Conservation (phyloP, 1,140 invertebrate species). For the Drosophila virilis region DNA sequence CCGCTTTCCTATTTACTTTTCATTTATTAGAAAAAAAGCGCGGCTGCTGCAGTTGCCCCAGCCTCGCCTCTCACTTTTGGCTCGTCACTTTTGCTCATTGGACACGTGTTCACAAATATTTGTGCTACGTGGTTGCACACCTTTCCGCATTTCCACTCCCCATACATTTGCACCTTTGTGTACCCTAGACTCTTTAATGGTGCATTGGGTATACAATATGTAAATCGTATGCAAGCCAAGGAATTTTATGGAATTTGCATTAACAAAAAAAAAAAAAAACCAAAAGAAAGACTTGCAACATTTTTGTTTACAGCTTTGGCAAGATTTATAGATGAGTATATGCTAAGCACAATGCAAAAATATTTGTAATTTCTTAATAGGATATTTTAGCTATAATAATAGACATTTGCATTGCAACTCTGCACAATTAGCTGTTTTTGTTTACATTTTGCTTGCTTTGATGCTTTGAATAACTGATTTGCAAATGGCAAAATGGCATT, state of each 20-base stretch:
- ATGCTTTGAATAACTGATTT: too few relatives aligned
- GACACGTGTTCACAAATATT: constrained; percentile 81
- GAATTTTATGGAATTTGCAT: background rate
- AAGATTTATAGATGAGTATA: background rate
- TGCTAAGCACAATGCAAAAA: too few relatives aligned
- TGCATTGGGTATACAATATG: constrained; percentile 1
- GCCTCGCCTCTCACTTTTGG: constrained; percentile 17
- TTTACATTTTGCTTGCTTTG: too few relatives aligned
- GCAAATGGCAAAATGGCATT: too few relatives aligned
- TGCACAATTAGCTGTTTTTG: too few relatives aligned
- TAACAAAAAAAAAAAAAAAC: background rate
- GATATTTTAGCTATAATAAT: too few relatives aligned
- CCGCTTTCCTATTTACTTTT: constrained; percentile 73
- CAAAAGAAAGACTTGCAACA: too few relatives aligned
- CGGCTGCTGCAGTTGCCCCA: constrained; percentile 37
- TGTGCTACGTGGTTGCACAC: constrained; percentile 77
- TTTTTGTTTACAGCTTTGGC: background rate
- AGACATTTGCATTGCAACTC: too few relatives aligned
- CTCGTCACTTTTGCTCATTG: constrained; percentile 71
- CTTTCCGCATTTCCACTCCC: constrained; percentile 28
- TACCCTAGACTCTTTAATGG: background rate
- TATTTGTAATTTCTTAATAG: too few relatives aligned
- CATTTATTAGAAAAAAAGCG: constrained; percentile 77
- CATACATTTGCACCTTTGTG: constrained; percentile 21
- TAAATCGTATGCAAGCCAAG: background rate